A percentile compares a stretch with the other conserved stretches of the same genome.
These are phyloP conservation scores for Clangula hyemalis DNA, from an alignment of 2,797 vertebrate species.

Conservation along the genomic window DNA sequence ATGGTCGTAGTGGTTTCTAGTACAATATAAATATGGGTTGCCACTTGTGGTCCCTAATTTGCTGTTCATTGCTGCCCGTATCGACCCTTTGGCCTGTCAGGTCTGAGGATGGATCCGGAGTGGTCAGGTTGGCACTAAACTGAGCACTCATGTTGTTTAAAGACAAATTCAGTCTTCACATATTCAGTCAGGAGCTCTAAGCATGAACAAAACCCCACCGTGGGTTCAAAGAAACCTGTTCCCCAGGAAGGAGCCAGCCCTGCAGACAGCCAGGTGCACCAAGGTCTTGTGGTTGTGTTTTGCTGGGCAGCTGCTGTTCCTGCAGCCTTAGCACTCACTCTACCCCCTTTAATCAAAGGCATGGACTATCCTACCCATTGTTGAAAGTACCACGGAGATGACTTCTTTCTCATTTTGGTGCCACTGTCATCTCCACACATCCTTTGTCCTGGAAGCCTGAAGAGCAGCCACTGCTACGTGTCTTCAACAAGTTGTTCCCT, in stretches of 20 bases:
- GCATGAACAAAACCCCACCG: background rate
- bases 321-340: background rate
- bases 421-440: too few relatives aligned
- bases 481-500: background rate
- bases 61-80: background rate
- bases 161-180: background rate
- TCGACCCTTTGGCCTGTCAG: too few relatives aligned
- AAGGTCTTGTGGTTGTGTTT: background rate
- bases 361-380: background rate
- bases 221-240: background rate
- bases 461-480: fast-evolving
- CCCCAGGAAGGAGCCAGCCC: background rate
- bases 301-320: background rate
- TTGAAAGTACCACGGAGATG: background rate
- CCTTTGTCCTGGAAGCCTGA: background rate
- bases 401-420: background rate
- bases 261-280: background rate
- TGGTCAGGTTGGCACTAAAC: background rate
- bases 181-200: background rate
- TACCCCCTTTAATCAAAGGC: too few relatives aligned
- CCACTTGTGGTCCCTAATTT: background rate
- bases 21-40: background rate
- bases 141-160: background rate
- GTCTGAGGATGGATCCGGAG: background rate
- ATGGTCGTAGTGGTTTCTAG: background rate